A percentile compares a stretch with the other conserved stretches of the same genome.
Conservation (phyloP, 2,888 invertebrate species). For the Thereva unica region DNA sequence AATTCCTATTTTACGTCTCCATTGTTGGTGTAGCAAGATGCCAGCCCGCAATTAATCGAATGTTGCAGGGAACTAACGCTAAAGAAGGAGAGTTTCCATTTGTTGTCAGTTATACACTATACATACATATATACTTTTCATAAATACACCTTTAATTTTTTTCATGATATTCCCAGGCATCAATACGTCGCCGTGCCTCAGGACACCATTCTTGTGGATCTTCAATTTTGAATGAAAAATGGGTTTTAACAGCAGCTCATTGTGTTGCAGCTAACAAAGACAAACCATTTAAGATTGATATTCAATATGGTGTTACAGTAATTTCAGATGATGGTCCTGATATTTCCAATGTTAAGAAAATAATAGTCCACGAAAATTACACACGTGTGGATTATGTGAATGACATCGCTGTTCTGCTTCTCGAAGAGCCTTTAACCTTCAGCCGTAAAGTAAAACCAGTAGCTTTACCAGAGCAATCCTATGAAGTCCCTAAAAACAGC, state of each 20-base stretch:
- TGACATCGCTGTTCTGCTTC: conserved; percentile 57
- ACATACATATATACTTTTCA: neutral
- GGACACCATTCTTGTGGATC: conserved; percentile 51
- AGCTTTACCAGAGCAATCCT: conserved; percentile 46
- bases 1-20: too few species aligned
- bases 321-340: conserved; percentile 46
- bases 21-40: too few species aligned
- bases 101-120: conserved; percentile 45
- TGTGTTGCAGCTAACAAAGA: conserved; percentile 44
- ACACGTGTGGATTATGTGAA: conserved; percentile 49
- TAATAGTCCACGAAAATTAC: conserved; percentile 55
- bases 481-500: conserved; percentile 42
- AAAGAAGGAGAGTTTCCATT: conserved; percentile 49
- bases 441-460: conserved; percentile 48
- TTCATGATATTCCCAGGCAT: conserved; percentile 41
- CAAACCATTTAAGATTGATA: conserved; percentile 36
- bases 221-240: conserved; percentile 47
- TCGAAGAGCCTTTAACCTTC: conserved; percentile 47
- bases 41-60: conserved; percentile 41
- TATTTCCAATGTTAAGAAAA: conserved; percentile 46
- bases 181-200: conserved; percentile 16
- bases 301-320: conserved; percentile 49
- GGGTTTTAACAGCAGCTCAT: conserved; percentile 52
- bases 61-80: conserved; percentile 53
- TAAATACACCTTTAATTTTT: neutral